phyloP scores from a whole-genome alignment of 2,888 invertebrate genomes.

The Galerucella calmariensis region DNA sequence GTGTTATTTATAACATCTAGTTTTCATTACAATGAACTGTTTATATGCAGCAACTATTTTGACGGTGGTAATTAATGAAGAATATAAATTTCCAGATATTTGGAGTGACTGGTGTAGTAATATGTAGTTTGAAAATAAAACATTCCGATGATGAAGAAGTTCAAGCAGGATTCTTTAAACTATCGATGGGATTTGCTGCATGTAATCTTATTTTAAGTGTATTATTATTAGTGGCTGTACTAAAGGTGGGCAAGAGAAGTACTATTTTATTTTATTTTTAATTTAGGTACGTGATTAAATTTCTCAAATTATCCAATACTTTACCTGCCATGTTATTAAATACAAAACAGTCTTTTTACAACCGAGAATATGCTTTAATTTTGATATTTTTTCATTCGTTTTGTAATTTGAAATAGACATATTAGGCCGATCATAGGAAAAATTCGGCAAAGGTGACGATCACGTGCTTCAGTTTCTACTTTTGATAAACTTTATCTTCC shows the following conservation, averaged over 20 bases:
- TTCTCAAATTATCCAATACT: too few species aligned
- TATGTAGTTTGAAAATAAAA: constrained; percentile 53
- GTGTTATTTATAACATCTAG: too few species aligned
- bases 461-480: background rate
- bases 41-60: background rate
- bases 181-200: constrained; percentile 56
- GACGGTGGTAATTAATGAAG: background rate
- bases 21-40: too few species aligned
- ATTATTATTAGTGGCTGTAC: constrained; percentile 53
- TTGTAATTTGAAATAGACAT: background rate
- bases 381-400: background rate
- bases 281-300: too few species aligned
- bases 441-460: background rate
- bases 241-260: constrained; percentile 49
- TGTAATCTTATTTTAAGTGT: constrained; percentile 55
- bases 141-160: constrained; percentile 52
- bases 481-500: too few species aligned
- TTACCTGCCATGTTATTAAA: too few species aligned
- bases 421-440: background rate
- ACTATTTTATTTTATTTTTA: background rate
- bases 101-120: constrained; percentile 54
- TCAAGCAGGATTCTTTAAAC: constrained; percentile 54
- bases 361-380: too few species aligned
- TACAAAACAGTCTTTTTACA: too few species aligned
- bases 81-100: constrained; percentile 50